phyloP scores from a whole-genome alignment of 1,140 invertebrate species.

The Lutraria rhynchaena region DNA sequence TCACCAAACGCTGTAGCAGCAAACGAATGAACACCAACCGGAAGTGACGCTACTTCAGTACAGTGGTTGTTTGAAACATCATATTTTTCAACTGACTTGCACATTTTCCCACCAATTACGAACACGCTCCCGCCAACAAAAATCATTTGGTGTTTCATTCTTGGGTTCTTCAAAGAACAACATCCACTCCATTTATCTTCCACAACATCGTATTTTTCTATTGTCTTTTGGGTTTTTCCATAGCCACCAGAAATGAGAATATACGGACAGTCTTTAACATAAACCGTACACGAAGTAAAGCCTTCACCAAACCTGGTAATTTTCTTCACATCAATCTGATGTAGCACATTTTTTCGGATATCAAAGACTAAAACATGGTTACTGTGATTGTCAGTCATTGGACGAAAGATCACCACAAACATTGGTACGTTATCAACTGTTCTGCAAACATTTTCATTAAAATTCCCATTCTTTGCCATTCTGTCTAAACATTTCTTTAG shows the following conservation, averaged over 20 bases:
- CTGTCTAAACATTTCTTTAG: too few species aligned
- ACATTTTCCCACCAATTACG: slow-evolving; percentile 38
- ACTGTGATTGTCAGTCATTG: neutral
- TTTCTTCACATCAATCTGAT: slow-evolving; percentile 36
- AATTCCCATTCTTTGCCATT: too few species aligned
- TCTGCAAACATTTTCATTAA: too few species aligned
- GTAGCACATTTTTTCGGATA: slow-evolving; percentile 11
- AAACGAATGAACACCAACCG: slow-evolving; percentile 10
- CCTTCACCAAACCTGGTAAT: slow-evolving; percentile 36
- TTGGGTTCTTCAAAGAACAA: neutral
- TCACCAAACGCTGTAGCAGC: neutral
- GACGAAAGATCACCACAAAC: slow-evolving; percentile 4
- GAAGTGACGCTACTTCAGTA: neutral
- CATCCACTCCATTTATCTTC: slow-evolving; percentile 40
- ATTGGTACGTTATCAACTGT: too few species aligned
- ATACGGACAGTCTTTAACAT: slow-evolving; percentile 37
- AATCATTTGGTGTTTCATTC: slow-evolving; percentile 28
- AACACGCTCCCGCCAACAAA: slow-evolving; percentile 16
- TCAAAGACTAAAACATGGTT: slow-evolving; percentile 26
- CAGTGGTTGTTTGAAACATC: slow-evolving; percentile 21
- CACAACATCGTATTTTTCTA: slow-evolving; percentile 44
- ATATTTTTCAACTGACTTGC: slow-evolving; percentile 36
- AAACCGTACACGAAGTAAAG: slow-evolving; percentile 26
- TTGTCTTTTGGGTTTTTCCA: neutral
- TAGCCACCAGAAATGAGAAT: slow-evolving; percentile 40